Conservation (phyloP, 35 echinoderm and acorn worm genomes). For the Apostichopus japonicus region DNA sequence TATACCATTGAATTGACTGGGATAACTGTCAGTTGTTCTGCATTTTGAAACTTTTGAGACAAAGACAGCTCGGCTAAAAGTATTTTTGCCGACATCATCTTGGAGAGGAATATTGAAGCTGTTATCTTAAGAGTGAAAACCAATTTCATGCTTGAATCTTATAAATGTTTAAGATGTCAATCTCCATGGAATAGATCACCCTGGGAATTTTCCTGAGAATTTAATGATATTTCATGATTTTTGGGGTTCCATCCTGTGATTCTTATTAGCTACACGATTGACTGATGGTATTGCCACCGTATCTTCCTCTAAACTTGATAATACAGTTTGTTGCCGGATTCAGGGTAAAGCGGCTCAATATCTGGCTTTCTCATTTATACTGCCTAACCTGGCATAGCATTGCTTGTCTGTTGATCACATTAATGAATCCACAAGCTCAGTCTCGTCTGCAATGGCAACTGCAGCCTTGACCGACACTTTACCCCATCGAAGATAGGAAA, state of each 20-base stretch:
- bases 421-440: neutral
- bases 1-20: too few relatives aligned
- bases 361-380: neutral
- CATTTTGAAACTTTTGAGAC: too few relatives aligned
- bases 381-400: neutral
- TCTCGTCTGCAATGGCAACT: neutral
- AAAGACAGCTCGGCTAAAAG: too few relatives aligned
- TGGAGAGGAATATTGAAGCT: too few relatives aligned
- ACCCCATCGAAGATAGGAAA: neutral
- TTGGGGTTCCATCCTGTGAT: neutral
- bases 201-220: neutral
- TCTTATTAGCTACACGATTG: neutral
- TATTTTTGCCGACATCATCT: too few relatives aligned
- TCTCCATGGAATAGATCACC: slow-evolving; percentile 12
- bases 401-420: neutral
- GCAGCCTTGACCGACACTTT: neutral
- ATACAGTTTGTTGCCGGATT: neutral
- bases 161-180: neutral
- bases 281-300: slow-evolving; percentile 6
- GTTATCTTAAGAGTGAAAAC: neutral
- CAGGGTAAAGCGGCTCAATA: neutral
- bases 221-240: slow-evolving; percentile 17
- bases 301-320: neutral
- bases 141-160: slow-evolving; percentile 18
- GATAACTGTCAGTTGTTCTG: too few relatives aligned